Base-by-base conservation (phyloP, 30 jellyfish, hydroid and myxozoan species). In the Aurelia sp. region DNA sequence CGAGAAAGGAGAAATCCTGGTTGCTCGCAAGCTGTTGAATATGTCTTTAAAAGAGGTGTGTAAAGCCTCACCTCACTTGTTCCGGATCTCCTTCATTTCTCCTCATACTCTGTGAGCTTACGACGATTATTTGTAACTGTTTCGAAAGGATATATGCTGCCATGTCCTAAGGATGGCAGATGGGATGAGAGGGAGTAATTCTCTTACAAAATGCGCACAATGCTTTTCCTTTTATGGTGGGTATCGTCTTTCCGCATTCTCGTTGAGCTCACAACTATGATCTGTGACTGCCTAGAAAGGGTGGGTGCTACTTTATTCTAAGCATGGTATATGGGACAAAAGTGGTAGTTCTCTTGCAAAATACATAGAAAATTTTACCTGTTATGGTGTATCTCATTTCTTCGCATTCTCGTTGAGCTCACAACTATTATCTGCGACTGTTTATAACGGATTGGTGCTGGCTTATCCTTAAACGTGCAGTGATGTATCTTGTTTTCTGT, bases 361-460 rank as follows among this genome's bases (percentile, higher is more conserved):
- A 21, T 21, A 7, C 44, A 0, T 16, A 44, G 21, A 64, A 21
- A 0, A 13, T 9, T 22, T n/a, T 24, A 76, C 69, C 67, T 76
- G 66, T 76, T 76, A 33, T 76, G 87, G 67, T 76, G 87, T 4
- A 76, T n/a, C 20, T n/a, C 27, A 35, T 53, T 76, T 38, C 53
- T 63, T 40, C 40, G 44, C 87, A 76, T 76, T 12, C 47, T 22
- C 24, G 59, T 59, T 62, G 62, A 65, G 41, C 78, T 63, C 19
- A 76, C 87, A 40, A 59, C 41, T 12, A 76, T 51, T 18, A 76
- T 76, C 35, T 76, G 52, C 8, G 87, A 76, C 10, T 61, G 53
- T 3, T 22, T 60, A 2, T 67, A 44, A 18, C 27, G 47, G 17
- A 13, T 63, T 2, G 87, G 87, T 22, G 87, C 87, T 13, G 87